Evolutionary conservation across 2,888 invertebrate species (phyloP).

Genomic region (Lomographa bimaculata): DNA sequence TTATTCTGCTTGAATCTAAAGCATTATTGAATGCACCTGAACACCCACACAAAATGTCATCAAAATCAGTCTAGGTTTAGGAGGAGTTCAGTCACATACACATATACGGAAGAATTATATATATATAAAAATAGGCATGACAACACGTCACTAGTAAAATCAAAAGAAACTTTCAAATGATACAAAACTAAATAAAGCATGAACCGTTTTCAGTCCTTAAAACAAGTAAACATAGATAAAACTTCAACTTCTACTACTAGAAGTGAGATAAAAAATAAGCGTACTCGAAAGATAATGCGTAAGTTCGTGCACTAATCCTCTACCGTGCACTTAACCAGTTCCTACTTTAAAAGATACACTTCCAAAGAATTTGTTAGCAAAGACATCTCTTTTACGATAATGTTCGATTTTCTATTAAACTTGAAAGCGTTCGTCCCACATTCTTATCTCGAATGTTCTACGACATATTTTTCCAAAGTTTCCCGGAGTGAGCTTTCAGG

Average conservation of each 20-base stretch:
- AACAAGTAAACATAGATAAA: background rate
- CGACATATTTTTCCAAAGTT: constrained; percentile 84
- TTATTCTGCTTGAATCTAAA: no score
- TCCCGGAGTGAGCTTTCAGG: constrained; percentile 82
- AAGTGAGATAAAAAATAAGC: constrained; percentile 18
- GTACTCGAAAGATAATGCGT: constrained; percentile 19
- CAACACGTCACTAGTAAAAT: no score
- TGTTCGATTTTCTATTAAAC: constrained; percentile 84
- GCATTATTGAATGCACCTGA: no score
- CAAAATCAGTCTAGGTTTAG: no score
- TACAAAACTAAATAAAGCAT: no score
- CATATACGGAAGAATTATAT: no score
- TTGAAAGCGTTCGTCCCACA: constrained; percentile 82
- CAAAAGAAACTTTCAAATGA: no score
- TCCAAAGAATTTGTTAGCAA: constrained; percentile 79
- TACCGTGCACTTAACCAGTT: constrained; percentile 41
- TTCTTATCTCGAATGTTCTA: constrained; percentile 82
- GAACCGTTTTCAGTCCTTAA: background rate
- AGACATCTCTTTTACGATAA: constrained; percentile 82
- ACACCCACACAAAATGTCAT: no score
- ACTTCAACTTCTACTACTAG: constrained; percentile 5
- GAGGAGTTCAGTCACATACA: no score
- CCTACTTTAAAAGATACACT: constrained; percentile 60
- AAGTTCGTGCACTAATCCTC: constrained; percentile 21
- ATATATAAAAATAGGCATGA: no score